These are phyloP conservation scores for Tauraco hartlaubi DNA, from an alignment of 2,797 vertebrate genomes.

Conservation along the genomic window DNA sequence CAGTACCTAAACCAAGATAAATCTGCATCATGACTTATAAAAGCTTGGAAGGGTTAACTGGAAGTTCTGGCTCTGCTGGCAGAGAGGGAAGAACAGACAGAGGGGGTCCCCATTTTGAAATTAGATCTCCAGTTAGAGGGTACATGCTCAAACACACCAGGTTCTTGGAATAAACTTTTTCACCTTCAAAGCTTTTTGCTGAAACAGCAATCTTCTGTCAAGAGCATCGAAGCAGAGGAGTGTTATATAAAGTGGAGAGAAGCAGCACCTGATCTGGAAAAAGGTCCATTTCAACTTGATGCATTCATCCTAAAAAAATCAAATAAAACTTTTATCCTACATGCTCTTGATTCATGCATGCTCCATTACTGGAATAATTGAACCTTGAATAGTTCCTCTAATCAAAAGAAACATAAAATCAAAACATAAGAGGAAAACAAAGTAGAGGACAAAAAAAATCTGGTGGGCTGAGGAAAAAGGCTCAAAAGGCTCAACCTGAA, in stretches of 20 bases:
- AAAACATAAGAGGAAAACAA: not conserved
- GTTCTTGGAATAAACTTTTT: slow-evolving; percentile 18
- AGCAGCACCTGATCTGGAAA: slow-evolving; percentile 26
- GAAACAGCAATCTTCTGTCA: slow-evolving; percentile 15
- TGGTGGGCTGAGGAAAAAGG: not conserved
- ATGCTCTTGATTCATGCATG: not conserved
- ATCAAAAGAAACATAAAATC: not conserved
- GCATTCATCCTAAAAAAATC: not conserved
- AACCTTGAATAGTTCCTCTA: not conserved
- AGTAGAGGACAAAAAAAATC: not conserved
- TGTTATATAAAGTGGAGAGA: not conserved
- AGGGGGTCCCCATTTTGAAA: not conserved
- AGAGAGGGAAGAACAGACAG: not conserved
- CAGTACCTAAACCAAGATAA: not conserved
- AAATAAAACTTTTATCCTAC: not conserved
- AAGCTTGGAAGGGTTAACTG: not conserved
- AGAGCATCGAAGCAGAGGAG: not conserved
- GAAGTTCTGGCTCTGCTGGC: not conserved
- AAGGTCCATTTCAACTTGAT: not conserved
- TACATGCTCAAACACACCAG: not conserved
- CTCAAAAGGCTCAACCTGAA: not conserved
- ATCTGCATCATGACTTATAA: not conserved
- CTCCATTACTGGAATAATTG: not conserved
- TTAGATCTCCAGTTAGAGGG: not conserved
- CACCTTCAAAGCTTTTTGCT: slow-evolving; percentile 41